These are phyloP conservation scores for Tetranychus truncatus DNA, from an alignment of 2,888 invertebrate species.

Conservation along the genomic window DNA sequence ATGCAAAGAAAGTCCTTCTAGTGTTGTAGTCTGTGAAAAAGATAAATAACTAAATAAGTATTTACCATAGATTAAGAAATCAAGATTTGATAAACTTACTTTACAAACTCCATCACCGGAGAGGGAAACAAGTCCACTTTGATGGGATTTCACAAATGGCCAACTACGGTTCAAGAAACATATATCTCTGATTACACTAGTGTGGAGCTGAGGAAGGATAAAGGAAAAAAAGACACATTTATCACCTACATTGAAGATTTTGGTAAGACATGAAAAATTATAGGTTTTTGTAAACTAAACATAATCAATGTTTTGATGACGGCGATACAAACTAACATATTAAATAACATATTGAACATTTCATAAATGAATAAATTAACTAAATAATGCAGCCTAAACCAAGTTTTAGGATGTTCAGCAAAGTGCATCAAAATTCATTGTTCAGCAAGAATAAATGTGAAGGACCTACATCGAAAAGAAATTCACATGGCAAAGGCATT, in stretches of 20 bases:
- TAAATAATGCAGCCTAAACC: too few relatives aligned
- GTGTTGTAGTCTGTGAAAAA: constrained; percentile 31
- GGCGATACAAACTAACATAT: too few relatives aligned
- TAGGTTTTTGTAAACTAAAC: too few relatives aligned
- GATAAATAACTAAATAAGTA: constrained; percentile 1
- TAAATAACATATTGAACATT: too few relatives aligned
- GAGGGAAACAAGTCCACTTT: constrained; percentile 34
- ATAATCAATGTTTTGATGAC: too few relatives aligned
- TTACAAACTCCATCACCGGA: constrained; percentile 36
- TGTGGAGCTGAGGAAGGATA: constrained; percentile 32
- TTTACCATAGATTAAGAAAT: constrained; percentile 4
- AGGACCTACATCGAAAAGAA: constrained; percentile 36
- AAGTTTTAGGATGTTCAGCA: too few relatives aligned
- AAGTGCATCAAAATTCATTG: too few relatives aligned
- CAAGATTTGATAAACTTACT: constrained; percentile 11
- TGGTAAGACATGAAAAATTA: not conserved
- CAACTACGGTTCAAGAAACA: constrained; percentile 36
- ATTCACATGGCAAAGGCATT: constrained; percentile 38
- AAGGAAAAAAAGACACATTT: too few relatives aligned
- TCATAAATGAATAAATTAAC: too few relatives aligned
- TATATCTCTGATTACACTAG: constrained; percentile 35
- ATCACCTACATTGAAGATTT: not conserved
- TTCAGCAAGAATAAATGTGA: not conserved
- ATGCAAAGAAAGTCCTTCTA: constrained; percentile 36
- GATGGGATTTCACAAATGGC: constrained; percentile 35